Evolutionary conservation across 2,888 invertebrate species (phyloP).

Genomic region (Pristionchus maxplancki): DNA sequence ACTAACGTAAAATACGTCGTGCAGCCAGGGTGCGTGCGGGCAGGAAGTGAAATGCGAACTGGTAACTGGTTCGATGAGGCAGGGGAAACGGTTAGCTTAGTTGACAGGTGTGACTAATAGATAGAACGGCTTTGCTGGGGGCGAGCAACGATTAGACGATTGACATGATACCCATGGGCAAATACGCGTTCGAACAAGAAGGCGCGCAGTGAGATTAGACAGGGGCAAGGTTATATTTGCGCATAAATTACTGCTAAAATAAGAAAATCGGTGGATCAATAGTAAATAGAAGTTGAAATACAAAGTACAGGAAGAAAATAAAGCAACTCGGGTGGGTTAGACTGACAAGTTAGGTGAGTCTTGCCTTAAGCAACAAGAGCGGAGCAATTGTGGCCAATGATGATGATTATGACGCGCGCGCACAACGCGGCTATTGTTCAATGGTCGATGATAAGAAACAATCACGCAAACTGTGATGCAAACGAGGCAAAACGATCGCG

Average conservation of each 20-base stretch:
- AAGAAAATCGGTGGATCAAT: too few species aligned
- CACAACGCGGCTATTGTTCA: neutral
- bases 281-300: too few species aligned
- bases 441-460: slow-evolving; percentile 20
- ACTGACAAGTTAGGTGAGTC: too few species aligned
- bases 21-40: neutral
- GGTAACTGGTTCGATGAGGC: neutral
- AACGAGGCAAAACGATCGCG: neutral
- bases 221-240: too few species aligned
- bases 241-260: too few species aligned
- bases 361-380: too few species aligned
- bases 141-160: neutral
- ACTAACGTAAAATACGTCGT: neutral
- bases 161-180: neutral
- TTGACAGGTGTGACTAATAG: slow-evolving; percentile 28
- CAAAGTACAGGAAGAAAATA: too few species aligned
- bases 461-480: neutral
- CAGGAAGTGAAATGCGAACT: neutral
- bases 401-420: neutral
- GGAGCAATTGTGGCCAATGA: neutral
- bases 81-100: slow-evolving; percentile 20
- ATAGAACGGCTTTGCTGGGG: neutral
- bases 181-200: neutral
- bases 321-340: too few species aligned
- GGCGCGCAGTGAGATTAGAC: neutral